These are phyloP conservation scores for Rousettus madagascariensis DNA, from an alignment of 2,797 vertebrate genomes.

Conservation along the genomic window DNA sequence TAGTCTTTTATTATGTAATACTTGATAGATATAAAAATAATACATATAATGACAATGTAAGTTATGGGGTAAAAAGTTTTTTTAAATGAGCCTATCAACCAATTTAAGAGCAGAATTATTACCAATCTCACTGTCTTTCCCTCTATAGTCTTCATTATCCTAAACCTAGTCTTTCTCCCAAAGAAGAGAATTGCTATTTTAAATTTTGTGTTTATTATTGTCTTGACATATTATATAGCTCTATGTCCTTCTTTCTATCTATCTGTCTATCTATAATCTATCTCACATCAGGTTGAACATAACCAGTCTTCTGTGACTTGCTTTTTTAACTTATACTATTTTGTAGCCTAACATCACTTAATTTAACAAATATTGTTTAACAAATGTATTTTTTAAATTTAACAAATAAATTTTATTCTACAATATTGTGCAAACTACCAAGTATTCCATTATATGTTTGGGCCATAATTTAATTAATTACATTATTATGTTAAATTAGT, in stretches of 20 bases:
- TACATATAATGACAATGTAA: not conserved
- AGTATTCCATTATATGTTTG: slow-evolving; percentile 1
- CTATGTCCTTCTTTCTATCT: not conserved
- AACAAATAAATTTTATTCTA: not conserved
- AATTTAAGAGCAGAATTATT: slow-evolving; percentile 15
- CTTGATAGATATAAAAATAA: not conserved
- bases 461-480: slow-evolving; percentile 48
- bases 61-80: not conserved
- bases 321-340: not conserved
- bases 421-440: not conserved
- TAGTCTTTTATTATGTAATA: not conserved
- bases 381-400: not conserved
- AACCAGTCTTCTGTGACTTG: not conserved
- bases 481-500: slow-evolving; percentile 40
- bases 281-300: not conserved
- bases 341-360: not conserved
- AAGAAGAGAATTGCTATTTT: not conserved
- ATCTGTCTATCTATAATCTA: not conserved
- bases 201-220: slow-evolving; percentile 9
- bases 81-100: not conserved
- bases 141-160: not conserved
- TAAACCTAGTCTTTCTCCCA: not conserved
- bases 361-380: slow-evolving; percentile 5
- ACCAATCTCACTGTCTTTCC: not conserved
- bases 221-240: not conserved